Evolutionary conservation across 2,888 invertebrate genomes (phyloP).

Genomic region (Trissonchulus sp.): DNA sequence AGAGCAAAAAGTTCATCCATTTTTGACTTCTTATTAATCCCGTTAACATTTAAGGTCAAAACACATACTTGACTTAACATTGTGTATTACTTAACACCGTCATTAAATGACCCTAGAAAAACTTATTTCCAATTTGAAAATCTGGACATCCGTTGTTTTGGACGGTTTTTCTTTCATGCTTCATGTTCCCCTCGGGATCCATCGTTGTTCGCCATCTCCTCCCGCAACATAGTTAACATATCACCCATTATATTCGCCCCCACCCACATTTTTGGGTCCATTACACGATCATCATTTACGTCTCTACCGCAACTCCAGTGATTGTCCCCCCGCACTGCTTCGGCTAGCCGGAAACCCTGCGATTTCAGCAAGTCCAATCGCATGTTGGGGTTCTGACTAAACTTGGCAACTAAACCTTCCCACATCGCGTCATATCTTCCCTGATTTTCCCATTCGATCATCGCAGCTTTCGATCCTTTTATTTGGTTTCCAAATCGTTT

Average conservation of each 20-base stretch:
- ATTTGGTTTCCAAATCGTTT: not conserved
- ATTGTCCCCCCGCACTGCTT: not conserved
- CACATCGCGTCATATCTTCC: not conserved
- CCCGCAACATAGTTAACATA: not conserved
- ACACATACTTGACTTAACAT: too few species aligned
- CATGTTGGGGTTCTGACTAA: not conserved
- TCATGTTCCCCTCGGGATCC: not conserved
- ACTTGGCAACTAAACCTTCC: not conserved
- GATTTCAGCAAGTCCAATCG: not conserved
- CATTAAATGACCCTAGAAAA: not conserved
- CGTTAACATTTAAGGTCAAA: not conserved
- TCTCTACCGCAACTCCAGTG: not conserved
- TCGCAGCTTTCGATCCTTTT: not conserved
- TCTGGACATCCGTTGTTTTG: too few species aligned
- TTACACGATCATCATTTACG: not conserved
- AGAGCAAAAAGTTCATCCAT: not conserved
- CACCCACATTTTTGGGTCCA: not conserved
- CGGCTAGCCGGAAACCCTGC: not conserved
- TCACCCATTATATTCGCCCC: not conserved
- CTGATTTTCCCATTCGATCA: not conserved
- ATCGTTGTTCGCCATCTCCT: not conserved
- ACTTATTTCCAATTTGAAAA: too few species aligned
- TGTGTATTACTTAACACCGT: too few species aligned
- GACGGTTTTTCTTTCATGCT: not conserved
- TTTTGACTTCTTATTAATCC: not conserved